Base-by-base conservation (phyloP, 1,140 invertebrate genomes). In the Pseudomyrmex cubaensis region DNA sequence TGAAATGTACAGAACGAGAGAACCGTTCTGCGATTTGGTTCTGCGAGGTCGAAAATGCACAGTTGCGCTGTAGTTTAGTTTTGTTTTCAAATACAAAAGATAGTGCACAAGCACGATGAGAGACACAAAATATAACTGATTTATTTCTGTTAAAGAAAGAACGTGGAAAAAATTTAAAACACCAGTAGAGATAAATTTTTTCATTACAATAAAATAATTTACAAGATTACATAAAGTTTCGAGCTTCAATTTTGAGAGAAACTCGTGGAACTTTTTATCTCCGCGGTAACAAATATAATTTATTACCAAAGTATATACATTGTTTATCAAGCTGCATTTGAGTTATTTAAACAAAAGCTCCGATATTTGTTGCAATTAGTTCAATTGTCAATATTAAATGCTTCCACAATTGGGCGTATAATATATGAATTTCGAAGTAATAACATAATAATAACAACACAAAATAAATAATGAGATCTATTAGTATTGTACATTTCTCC, bases 241-340 rank as follows among this genome's bases (percentile, higher is more conserved):
- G 35, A 35, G 35, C 35, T 35, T 35, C 35, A 4, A 0, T 35
- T 35, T 0, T 46, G 4, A 20, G 44, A 70, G 7, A 52, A 3
- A 15, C 20, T 35, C 9, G 5, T 57, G 7, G 13, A 46, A 59
- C 3, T 8, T 59, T 44, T 7, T 1, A 2, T 3, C 10, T 13
- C 15, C 22, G 10, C 20, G n/a, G 0, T 20, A 35, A 35, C 35
- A 35, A 35, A 35, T 35, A 35, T 35, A 35, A 35, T 35, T 35
- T 35, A 35, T 35, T 35, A 35, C 5, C 35, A 7, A 35, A 35
- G 5, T 35, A 7, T 35, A 35, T 35, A 35, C 35, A 63, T 12
- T 48, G 44, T 48, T 22, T 74, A 48, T 61, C 17, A 13, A 76
- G 61, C 62, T 63, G 63, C 35, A 64, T 62, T 63, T 20, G 59